Base-by-base conservation (phyloP, 2,888 invertebrate species). In the Orthosia cruda region DNA sequence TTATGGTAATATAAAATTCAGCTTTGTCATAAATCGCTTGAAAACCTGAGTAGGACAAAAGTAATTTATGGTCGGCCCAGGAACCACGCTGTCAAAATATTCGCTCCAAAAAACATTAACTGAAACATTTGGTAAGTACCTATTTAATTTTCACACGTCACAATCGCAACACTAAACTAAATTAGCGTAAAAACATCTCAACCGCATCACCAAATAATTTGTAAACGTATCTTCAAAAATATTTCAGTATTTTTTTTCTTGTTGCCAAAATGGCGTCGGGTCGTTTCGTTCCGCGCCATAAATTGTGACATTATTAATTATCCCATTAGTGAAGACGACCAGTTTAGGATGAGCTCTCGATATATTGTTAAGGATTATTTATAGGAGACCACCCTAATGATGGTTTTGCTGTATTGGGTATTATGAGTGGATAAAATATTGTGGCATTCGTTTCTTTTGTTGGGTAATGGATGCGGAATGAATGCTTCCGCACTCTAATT, bases 261-360 rank as follows among this genome's bases (percentile, higher is more conserved):
- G 58, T 70, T 62, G 71, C 49, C 69, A 85, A 79, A 59, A 83
- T 81, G 85, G 85, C 81, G 79, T 58, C 67, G 52, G 49, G 71
- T 57, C 87, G 86, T 89, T 88, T 49, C 87, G 89, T 89, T 90
- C 72, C 86, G 83, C 86, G 85, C 87, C 76, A 88, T 90, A 89
- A 89, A 91, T 90, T 89, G 85, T 82, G 74, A 85, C 84, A 69
- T 87, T 87, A 90, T 90, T 90, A 90, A 91, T 90, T 90, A 89
- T 87, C 66, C 82, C 82, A 83, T 87, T 84, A 81, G 82, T 63
- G 40, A 45, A 74, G 61, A 74, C 57, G 84, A 7, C 90, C 84
- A 85, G 58, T 49, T 40, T 82, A 32, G 7, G 20, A 64, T 50
- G 88, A 87, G n/a, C 89, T 83, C 26, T 79, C n/a, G n/a, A 47